These are phyloP conservation scores for Siderastrea radians DNA, from an alignment of 92 coral and sea anemone species.

Conservation along the genomic window DNA sequence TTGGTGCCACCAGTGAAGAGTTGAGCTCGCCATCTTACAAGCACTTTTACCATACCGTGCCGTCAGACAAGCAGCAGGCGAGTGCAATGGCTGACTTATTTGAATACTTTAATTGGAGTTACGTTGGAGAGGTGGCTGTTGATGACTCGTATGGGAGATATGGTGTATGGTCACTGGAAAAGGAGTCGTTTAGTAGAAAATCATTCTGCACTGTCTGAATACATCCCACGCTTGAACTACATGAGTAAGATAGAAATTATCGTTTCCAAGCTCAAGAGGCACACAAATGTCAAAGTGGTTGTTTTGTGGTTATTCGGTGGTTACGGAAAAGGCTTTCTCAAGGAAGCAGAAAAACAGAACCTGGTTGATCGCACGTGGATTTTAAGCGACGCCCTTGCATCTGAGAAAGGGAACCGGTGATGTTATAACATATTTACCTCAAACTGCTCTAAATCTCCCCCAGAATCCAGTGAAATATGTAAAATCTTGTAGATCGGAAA, in stretches of 20 bases:
- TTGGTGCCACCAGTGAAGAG: slow-evolving; percentile 70
- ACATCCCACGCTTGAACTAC: slow-evolving; percentile 60
- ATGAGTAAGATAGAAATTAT: slow-evolving; percentile 57
- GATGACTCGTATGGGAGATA: slow-evolving; percentile 56
- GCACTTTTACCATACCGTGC: slow-evolving; percentile 67
- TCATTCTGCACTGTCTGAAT: slow-evolving; percentile 57
- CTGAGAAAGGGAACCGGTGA: too few relatives aligned
- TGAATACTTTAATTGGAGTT: slow-evolving; percentile 69
- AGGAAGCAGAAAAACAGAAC: slow-evolving; percentile 49
- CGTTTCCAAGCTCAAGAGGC: slow-evolving; percentile 43
- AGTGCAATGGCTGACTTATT: slow-evolving; percentile 78
- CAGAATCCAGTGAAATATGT: too few relatives aligned
- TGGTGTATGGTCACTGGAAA: slow-evolving; percentile 64
- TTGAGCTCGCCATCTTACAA: slow-evolving; percentile 55
- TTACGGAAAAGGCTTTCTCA: slow-evolving; percentile 48
- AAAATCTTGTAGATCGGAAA: too few relatives aligned
- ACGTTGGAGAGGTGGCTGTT: slow-evolving; percentile 65
- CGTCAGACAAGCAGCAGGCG: slow-evolving; percentile 76
- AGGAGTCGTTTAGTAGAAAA: slow-evolving; percentile 46
- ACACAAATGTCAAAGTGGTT: slow-evolving; percentile 30
- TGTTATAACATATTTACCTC: too few relatives aligned
- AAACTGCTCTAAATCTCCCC: too few relatives aligned
- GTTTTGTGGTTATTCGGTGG: slow-evolving; percentile 69
- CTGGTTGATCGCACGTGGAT: slow-evolving; percentile 67
- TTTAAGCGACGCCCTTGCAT: slow-evolving; percentile 71